These are phyloP conservation scores for Microctenopoma steveboyesi DNA, from an alignment of 2,797 vertebrate genomes.

Conservation along the genomic window DNA sequence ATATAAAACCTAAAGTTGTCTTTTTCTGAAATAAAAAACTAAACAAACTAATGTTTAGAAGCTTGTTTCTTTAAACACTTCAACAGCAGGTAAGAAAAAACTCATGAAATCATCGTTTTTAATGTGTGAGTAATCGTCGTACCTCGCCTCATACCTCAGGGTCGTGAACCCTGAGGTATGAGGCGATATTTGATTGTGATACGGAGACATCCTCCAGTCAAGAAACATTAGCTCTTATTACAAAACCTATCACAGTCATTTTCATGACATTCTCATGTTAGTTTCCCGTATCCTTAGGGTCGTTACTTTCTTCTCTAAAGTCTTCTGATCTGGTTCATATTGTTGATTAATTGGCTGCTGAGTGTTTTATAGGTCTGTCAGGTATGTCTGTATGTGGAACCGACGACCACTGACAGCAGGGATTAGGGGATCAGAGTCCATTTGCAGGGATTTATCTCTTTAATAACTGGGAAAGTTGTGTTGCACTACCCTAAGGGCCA, in stretches of 20 bases:
- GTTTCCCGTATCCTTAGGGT: not conserved
- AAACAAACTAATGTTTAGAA: slow-evolving; percentile 4
- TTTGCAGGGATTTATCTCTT: slow-evolving; percentile 80
- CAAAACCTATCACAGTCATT: not conserved
- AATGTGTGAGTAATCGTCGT: not conserved
- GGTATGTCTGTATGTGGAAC: slow-evolving; percentile 3
- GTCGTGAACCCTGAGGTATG: not conserved
- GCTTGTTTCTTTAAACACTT: not conserved
- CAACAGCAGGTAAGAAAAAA: slow-evolving; percentile 10
- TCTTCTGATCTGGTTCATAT: not conserved
- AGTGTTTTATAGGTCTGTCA: slow-evolving; percentile 4
- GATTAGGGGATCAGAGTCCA: slow-evolving; percentile 58
- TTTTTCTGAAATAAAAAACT: slow-evolving; percentile 6
- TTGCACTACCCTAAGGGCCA: slow-evolving; percentile 58
- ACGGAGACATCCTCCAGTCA: not conserved
- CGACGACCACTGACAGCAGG: slow-evolving; percentile 34
- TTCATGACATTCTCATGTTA: not conserved
- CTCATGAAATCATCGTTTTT: not conserved
- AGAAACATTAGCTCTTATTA: not conserved
- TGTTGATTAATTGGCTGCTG: slow-evolving; percentile 8
- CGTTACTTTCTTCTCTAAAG: slow-evolving; percentile 12
- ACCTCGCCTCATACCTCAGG: too few relatives aligned
- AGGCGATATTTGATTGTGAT: not conserved
- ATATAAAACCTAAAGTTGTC: slow-evolving; percentile 13
- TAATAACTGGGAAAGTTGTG: slow-evolving; percentile 71